Evolutionary conservation across 2,888 invertebrate species (phyloP), one percentile per base, ranked within the genome.

Genomic region (Leptinotarsa juncta): DNA sequence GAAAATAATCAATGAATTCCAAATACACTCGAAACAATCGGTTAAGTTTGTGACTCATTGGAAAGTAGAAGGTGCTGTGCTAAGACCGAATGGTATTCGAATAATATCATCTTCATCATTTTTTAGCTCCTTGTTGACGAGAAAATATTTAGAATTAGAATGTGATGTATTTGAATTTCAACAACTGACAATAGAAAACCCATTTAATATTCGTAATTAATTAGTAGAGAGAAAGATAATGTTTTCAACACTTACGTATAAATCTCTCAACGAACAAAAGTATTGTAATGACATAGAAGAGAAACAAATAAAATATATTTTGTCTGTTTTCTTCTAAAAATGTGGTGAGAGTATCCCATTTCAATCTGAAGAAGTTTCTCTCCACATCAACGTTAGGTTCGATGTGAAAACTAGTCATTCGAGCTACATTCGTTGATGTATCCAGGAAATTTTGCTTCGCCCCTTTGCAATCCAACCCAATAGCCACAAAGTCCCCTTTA

Each of bases 271-370:
- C 94, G 85, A 98, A 98, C n/a, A 98, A 88, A 0, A 95, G 96
- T 79, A 97, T 95, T 3, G 97, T 97, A 65, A 96, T 92, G n/a
- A 97, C 96, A 86, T 97, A 97, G 89, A 97, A 98, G 10, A 98
- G 90, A 87, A 98, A 97, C 50, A 98, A 89, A 86, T 97, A 97
- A 87, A 97, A 97, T 77, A 98, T 97, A 85, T 98, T 97, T 84
- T 98, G 98, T 16, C 98, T 90, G 87, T 98, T 97, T 86, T 98
- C 97, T 89, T 98, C 98, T 75, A 98, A 89, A 86, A 96, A 97
- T 0, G 98, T 97, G 4, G 95, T 95, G 42, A 96, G 89, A 68
- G 93, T 93, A 86, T 97, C 95, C 94, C 95, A 96, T 87, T 96
- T 95, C 75, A 94, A 90, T 42, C 93, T 89, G 3, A 94, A 77